Evolutionary conservation across 2,113 vertebrate genomes (phyloP), one percentile per base, ranked within the genome.

Genomic region (Aix galericulata): DNA sequence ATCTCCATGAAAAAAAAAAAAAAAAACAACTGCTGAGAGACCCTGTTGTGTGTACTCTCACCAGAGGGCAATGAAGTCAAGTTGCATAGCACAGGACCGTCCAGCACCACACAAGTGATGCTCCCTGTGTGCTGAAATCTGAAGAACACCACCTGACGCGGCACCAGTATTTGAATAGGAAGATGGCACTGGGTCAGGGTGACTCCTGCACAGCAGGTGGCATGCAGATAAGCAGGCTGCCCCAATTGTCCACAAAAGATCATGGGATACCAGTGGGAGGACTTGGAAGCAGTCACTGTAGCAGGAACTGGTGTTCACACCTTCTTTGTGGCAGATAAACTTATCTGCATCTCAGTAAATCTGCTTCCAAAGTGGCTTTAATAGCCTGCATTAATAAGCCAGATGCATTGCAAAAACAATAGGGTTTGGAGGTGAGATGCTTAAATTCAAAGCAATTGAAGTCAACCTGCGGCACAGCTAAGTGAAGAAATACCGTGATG

Each of bases 41-140:
- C 29, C 52, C 21, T 95, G 86, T 94, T 91, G 77, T 92, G 72
- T 94, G 15, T 87, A 53, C 20, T 87, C 89, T 95, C 95, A 94
- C 60, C 95, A 94, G 95, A 96, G 94, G 86, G 91, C 95, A 97
- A 93, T 84, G 93, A 89, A 91, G 73, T 91, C 92, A 93, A 92
- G 56, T 78, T 13, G 87, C 84, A 87, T 68, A 69, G 62, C 23
- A 7, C 2, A 34, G 77, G 62, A 73, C 42, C 3, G 2, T 82
- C 64, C 6, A 1, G 44, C 56, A 46, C 64, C 87, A 58, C 25
- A 11, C 60, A 76, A 94, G 27, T 2, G 0, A 79, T 85, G 77
- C 9, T 91, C 52, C 5, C 34, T 44, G n/a, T 62, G 77, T 85
- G 89, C 81, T 87, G 63, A 87, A 87, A 89, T 55, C 78, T 58